Percentiles rank a stretch among this genome's conserved stretches.
phyloP scores from a whole-genome alignment of 2,888 invertebrate genomes.

The Thecocarcelia acutangulata region DNA sequence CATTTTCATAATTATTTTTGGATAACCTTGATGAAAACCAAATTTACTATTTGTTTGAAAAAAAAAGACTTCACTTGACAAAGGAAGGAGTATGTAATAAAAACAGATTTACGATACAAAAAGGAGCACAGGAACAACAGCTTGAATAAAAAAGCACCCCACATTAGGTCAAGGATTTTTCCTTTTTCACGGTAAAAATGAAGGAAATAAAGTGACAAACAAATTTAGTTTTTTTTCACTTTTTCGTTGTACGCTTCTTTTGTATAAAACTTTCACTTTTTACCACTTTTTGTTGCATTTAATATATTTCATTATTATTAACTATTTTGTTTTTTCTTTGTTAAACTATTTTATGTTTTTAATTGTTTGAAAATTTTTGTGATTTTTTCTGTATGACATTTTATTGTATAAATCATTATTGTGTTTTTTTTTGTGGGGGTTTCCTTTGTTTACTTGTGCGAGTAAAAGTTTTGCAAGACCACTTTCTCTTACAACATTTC shows the following conservation, averaged over 20 bases:
- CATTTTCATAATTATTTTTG: conserved; percentile 1
- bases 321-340: not conserved
- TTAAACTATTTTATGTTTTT: conserved; percentile 5
- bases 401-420: conserved; percentile 20
- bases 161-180: conserved; percentile 68
- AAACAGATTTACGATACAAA: no score
- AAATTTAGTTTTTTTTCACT: conserved; percentile 22
- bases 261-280: conserved; percentile 56
- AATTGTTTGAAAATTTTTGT: not conserved
- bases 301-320: not conserved
- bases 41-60: not conserved
- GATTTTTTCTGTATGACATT: conserved; percentile 1
- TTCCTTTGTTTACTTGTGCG: conserved; percentile 49
- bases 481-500: conserved; percentile 36
- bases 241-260: conserved; percentile 29
- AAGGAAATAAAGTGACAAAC: not conserved
- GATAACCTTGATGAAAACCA: conserved; percentile 60
- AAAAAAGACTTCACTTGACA: conserved; percentile 30
- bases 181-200: conserved; percentile 12
- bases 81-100: conserved; percentile 26
- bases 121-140: conserved; percentile 33
- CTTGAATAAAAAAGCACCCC: conserved; percentile 40
- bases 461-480: conserved; percentile 40
- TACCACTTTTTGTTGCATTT: not conserved
- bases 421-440: not conserved